Base-by-base conservation (phyloP, 2,888 invertebrate genomes). In the Idaea straminata region DNA sequence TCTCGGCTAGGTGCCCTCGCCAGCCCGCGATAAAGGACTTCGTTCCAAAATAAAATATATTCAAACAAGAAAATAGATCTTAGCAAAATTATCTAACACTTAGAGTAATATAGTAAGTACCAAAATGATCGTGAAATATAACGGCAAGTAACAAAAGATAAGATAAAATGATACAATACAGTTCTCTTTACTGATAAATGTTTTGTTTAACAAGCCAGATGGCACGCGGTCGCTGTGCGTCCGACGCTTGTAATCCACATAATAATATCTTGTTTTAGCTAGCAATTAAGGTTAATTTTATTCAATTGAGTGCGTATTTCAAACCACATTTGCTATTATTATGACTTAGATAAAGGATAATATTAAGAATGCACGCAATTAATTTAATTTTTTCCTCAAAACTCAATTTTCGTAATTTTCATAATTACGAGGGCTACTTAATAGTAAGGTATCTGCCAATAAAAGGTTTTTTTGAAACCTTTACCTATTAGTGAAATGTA, bases 171-270 rank as follows among this genome's bases (percentile, higher is more conserved):
- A 64, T 65, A 69, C 65, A 70, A 67, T 67, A 67, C 66, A 61
- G 59, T 57, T 38, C 34, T 59, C 59, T 7, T 13, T 13, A 59
- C 65, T 69, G 71, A 74, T 74, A 64, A 38, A 65, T 66, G 69
- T 71, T 70, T 61, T 69, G 72, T 72, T 70, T 70, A 72, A 61
- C 63, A 64, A 66, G 6, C n/a, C 64, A 70, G 63, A 72, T 66
- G 64, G 65, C 69, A 68, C 69, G 63, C 64, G 35, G 60, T 47
- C 59, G 57, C 10, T 34, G 15, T 58, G 47, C 61, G n/a, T 61
- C 61, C 15, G 35, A 47, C 34, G 57, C 25, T 35, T 36, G 61
- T 34, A 61, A 64, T 60, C 65, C 63, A 59, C 61, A 61, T 66
- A n/a, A n/a, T n/a, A n/a, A n/a, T n/a, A 65, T 64, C 47, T 47